phyloP scores from a whole-genome alignment of 1,140 invertebrate species.

The Eupeodes corollae region DNA sequence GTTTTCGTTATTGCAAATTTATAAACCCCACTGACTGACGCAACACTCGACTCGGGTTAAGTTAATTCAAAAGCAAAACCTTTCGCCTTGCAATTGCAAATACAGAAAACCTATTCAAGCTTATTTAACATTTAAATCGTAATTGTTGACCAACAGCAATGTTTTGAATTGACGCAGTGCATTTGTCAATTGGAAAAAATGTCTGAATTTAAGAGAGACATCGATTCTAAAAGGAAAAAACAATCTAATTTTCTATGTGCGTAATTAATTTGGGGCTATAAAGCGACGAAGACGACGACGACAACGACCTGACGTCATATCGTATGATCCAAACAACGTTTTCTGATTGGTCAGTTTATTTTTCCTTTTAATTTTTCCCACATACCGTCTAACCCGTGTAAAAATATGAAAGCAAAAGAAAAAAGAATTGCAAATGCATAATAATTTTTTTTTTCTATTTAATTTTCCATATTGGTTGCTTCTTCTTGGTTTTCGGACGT shows the following conservation, averaged over 20 bases:
- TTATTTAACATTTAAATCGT: background rate
- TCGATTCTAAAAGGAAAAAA: background rate
- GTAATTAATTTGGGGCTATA: background rate
- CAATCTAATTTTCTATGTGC: background rate
- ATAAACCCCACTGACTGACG: no score
- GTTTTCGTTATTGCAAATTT: no score
- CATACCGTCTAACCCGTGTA: no score
- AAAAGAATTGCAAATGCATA: background rate
- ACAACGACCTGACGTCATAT: conserved; percentile 8
- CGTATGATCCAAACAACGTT: conserved; percentile 9
- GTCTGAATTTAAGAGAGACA: background rate
- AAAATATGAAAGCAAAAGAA: background rate
- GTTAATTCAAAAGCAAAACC: background rate
- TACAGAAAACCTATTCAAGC: background rate
- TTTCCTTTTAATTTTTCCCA: no score
- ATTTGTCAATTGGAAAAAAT: background rate
- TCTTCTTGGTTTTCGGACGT: no score
- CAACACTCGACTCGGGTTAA: background rate
- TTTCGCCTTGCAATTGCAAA: background rate
- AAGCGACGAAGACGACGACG: background rate
- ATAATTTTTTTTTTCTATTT: no score
- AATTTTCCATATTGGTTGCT: background rate
- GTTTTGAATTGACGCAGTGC: background rate
- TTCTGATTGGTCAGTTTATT: conserved; percentile 7
- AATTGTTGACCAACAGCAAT: background rate